Evolutionary conservation across 2,113 vertebrate species (phyloP), one percentile per base, ranked within the genome.

Genomic region (Cinclus cinclus): DNA sequence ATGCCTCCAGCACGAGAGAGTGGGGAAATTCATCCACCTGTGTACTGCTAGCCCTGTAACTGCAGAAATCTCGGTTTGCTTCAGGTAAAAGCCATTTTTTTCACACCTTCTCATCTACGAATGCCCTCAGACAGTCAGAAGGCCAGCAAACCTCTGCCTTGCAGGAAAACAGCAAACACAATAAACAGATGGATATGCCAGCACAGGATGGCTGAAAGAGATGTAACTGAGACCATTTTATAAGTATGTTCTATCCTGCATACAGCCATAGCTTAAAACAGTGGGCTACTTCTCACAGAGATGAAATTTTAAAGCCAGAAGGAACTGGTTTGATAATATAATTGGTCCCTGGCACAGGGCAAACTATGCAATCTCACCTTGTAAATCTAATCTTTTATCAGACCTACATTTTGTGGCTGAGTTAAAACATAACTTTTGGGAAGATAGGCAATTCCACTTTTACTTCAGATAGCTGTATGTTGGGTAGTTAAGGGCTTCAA

Each of bases 351-450:
- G 69, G 77, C 56, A 64, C 28, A 68, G 58, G 69, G 52, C 27
- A 75, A 37, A n/a, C 27, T 39, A 11, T 39, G 28, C 55, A 93
- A 93, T 94, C 86, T 84, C 49, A 79, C 52, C 15, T 49, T 56
- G 47, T 83, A 87, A 94, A 95, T 93, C 87, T 95, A 90, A 91
- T 93, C 89, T 93, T 71, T 52, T 67, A 92, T 83, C 94, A 60
- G 75, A 93, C 56, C 31, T 63, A 11, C n/a, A 31, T 84, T 93
- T 89, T 75, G 64, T 58, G 83, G 60, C 69, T 49, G 80, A 89
- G 69, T 81, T 87, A 91, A 86, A 94, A 25, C 3, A 2, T 50
- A 81, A 86, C 27, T 94, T 90, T 82, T 56, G 41, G 69, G 81
- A 92, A 91, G 86, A 78, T 1, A 25, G 65, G 24, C 30, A 71